These are phyloP conservation scores for Elysia crispata DNA, from an alignment of 2,888 invertebrate species.

Conservation along the genomic window DNA sequence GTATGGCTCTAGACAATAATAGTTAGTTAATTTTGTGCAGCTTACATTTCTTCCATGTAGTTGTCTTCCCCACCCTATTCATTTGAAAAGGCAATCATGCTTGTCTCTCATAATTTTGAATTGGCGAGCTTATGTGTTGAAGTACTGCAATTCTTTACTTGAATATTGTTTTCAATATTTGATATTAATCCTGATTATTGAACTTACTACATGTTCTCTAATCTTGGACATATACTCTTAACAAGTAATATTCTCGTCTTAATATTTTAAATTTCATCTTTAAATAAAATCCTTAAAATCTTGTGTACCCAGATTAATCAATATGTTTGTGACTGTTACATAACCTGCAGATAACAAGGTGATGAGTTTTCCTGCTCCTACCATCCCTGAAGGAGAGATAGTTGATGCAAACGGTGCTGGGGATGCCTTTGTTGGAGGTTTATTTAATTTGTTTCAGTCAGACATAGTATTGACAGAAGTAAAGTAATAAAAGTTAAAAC, in stretches of 20 bases:
- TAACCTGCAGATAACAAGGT: not conserved
- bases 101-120: too few species aligned
- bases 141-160: too few species aligned
- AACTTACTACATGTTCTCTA: not conserved
- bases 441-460: not conserved
- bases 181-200: not conserved
- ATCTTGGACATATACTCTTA: too few species aligned
- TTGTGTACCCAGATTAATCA: not conserved
- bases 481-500: not conserved
- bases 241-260: too few species aligned
- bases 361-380: not conserved
- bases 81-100: too few species aligned
- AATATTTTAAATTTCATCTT: not conserved
- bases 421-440: slow-evolving; percentile 11
- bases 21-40: too few species aligned
- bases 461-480: not conserved
- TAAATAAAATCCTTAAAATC: not conserved
- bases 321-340: too few species aligned
- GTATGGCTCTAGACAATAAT: too few species aligned
- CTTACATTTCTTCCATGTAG: too few species aligned
- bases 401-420: not conserved
- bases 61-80: too few species aligned
- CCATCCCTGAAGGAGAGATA: not conserved
- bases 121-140: too few species aligned
- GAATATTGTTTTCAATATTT: too few species aligned